These are phyloP conservation scores for Philereme transversata DNA, from an alignment of 2,888 invertebrate species.

Conservation along the genomic window DNA sequence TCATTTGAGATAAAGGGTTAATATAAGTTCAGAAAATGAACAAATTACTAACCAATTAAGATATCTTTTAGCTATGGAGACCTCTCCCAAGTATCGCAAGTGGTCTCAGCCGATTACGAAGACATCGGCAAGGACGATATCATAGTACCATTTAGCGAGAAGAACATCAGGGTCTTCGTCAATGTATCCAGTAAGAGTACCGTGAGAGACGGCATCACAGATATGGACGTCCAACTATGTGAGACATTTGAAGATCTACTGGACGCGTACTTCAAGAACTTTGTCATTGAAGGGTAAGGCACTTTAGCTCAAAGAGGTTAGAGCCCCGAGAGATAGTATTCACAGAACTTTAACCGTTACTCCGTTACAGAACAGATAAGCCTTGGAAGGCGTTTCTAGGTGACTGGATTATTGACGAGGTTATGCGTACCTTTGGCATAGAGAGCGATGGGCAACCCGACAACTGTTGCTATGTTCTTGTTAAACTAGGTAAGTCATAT, in stretches of 20 bases:
- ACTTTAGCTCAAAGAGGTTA: background rate
- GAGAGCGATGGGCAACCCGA: constrained; percentile 86
- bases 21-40: too few species aligned
- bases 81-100: constrained; percentile 91
- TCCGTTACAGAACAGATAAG: constrained; percentile 79
- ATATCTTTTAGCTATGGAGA: constrained; percentile 85
- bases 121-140: constrained; percentile 85
- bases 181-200: constrained; percentile 58
- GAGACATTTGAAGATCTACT: constrained; percentile 91
- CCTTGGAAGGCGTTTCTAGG: constrained; percentile 95
- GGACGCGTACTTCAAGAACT: constrained; percentile 93
- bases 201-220: constrained; percentile 86
- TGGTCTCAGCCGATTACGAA: constrained; percentile 90
- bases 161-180: constrained; percentile 78
- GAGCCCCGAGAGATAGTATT: too few species aligned
- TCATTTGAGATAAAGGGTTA: too few species aligned
- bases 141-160: constrained; percentile 86
- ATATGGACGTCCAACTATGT: constrained; percentile 94
- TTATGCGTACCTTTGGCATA: constrained; percentile 92
- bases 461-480: constrained; percentile 89
- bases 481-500: constrained; percentile 71
- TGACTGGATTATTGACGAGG: constrained; percentile 91
- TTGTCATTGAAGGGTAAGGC: constrained; percentile 89
- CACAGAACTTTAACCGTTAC: too few species aligned
- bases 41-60: too few species aligned